Evolutionary conservation across 2,797 vertebrate genomes (phyloP), one percentile per base, ranked within the genome.

Genomic region (Limosa lapponica): DNA sequence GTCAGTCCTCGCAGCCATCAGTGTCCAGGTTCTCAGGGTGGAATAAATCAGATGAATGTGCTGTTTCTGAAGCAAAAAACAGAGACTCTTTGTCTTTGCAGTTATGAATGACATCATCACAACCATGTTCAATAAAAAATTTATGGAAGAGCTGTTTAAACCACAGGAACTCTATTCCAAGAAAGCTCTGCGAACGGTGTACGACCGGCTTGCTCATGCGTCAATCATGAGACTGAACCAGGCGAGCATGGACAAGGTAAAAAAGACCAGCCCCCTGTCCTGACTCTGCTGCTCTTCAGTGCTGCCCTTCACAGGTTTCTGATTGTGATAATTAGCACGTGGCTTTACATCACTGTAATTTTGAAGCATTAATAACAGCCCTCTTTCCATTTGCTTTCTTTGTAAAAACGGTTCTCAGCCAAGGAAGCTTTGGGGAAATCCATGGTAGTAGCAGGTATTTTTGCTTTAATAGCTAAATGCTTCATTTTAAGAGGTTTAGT

Each of bases 171-270:
- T 99, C 41, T 99, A 99, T 67, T 99, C 99, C 94, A 99, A 99
- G 97, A 99, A 99, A 92, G 99, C 99, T 16, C 98, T 99, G 89
- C 98, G 99, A 89, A 99, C 99, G 0, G 98, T 99, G 81, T 99
- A 99, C 2, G 99, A 99, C 98, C 98, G 99, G 55, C 98, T 99
- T 64, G 99, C 99, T 55, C 99, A 99, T 5, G 99, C 99, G 22
- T 99, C 99, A 28, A 99, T 99, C 78, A 99, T 99, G 99, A 99
- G 99, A 82, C 98, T 99, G 72, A 99, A 99, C 97, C 99, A 99
- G 96, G 99, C 99, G 30, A 99, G 99, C 97, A 99, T 99, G 99
- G 99, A 99, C 97, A 99, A 99, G 99, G 99, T 99, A 97, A 97
- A 82, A 7, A 32, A 24, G 14, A 8, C 16, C 70, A 25, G 28